Conservation (phyloP, 2,888 invertebrate species). For the Antheraea assamensis region DNA sequence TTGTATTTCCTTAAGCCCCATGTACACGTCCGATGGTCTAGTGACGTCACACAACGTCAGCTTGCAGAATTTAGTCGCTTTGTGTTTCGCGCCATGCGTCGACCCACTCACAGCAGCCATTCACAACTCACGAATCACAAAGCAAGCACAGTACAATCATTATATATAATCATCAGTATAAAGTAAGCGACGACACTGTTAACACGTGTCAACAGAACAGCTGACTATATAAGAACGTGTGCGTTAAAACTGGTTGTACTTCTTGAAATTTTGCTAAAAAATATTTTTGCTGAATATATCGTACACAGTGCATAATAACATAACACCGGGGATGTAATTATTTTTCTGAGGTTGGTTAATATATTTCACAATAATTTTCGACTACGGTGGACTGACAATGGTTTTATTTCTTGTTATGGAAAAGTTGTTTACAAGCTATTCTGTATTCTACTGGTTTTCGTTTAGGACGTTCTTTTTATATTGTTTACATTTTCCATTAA, state of each 20-base stretch:
- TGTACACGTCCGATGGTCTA: slow-evolving; percentile 39
- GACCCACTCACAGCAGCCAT: slow-evolving; percentile 37
- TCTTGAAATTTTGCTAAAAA: slow-evolving; percentile 32
- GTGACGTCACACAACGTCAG: slow-evolving; percentile 63
- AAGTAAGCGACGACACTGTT: slow-evolving; percentile 44
- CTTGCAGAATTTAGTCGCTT: slow-evolving; percentile 34
- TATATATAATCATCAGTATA: slow-evolving; percentile 19
- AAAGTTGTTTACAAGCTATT: background rate
- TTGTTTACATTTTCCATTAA: background rate
- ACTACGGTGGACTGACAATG: background rate
- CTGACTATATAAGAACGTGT: slow-evolving; percentile 43
- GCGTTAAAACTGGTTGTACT: slow-evolving; percentile 43
- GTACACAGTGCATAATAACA: slow-evolving; percentile 8
- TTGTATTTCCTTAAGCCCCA: slow-evolving; percentile 23
- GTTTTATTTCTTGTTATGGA: background rate
- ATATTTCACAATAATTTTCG: slow-evolving; percentile 1
- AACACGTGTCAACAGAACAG: slow-evolving; percentile 57
- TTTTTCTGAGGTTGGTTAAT: slow-evolving; percentile 20
- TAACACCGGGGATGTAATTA: slow-evolving; percentile 3
- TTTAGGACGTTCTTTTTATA: background rate
- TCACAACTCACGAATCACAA: slow-evolving; percentile 29
- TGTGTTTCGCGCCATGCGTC: slow-evolving; percentile 19
- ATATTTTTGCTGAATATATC: slow-evolving; percentile 8
- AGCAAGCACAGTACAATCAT: slow-evolving; percentile 8
- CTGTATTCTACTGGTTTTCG: background rate